Evolutionary conservation across 2,113 vertebrate genomes (phyloP).

Genomic region (Petrocephalus zakoni): DNA sequence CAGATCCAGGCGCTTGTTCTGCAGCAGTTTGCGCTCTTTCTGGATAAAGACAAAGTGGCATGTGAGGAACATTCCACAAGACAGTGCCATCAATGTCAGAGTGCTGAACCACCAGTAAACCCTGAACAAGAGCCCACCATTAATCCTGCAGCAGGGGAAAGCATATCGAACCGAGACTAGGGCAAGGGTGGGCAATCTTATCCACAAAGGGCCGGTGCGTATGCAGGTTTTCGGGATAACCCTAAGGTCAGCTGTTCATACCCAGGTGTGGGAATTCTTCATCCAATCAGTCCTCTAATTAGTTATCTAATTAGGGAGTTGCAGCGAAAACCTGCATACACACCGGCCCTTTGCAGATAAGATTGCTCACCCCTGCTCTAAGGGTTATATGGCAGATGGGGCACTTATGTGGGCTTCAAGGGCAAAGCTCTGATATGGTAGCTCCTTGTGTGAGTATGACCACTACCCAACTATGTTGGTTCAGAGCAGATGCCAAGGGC

Average conservation of each 20-base stretch:
- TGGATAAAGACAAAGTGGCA: constrained; percentile 42
- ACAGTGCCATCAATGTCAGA: not conserved
- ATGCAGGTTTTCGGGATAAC: too few species aligned
- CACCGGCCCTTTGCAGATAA: too few species aligned
- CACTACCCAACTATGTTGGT: not conserved
- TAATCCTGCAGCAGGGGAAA: not conserved
- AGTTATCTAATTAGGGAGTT: too few species aligned
- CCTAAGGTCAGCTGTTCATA: too few species aligned
- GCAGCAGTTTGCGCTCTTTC: constrained; percentile 94
- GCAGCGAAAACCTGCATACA: too few species aligned
- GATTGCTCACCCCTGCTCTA: too few species aligned
- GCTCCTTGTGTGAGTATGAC: not conserved
- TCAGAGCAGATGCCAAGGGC: not conserved
- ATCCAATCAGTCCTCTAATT: too few species aligned
- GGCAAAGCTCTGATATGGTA: not conserved
- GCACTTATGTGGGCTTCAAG: not conserved
- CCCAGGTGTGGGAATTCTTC: too few species aligned
- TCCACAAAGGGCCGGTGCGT: too few species aligned
- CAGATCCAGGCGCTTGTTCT: constrained; percentile 92
- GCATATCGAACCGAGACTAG: too few species aligned
- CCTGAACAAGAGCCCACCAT: not conserved
- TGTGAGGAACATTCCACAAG: not conserved
- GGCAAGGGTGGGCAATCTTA: too few species aligned
- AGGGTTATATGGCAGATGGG: not conserved
- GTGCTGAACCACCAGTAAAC: too few species aligned